Evolutionary conservation across 2,797 vertebrate genomes (phyloP), one percentile per base, ranked within the genome.

Genomic region (Sebastes kiyomatsui): DNA sequence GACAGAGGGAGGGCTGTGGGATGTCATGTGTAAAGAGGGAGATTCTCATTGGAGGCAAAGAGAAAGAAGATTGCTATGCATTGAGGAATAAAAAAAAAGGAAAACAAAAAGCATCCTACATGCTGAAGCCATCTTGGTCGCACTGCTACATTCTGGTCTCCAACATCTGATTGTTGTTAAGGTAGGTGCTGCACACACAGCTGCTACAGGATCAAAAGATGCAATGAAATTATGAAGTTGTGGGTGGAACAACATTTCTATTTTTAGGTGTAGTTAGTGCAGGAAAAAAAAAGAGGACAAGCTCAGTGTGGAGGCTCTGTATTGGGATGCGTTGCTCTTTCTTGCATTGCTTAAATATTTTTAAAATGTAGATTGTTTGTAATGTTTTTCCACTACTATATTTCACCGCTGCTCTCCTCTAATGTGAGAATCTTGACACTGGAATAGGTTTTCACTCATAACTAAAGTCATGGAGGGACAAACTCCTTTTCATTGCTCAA

Each of bases 41-140:
- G 85, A 87, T 83, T 91, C 85, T 92, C 78, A 92, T 93, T 94
- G 92, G 91, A 90, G 78, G 87, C 80, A 82, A 77, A 83, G 75
- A 86, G 81, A 92, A 69, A 84, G 79, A 87, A 81, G 77, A 81
- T 72, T 54, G 74, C 65, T 72, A 67, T 87, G 84, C 72, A 83
- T 84, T 73, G 62, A 75, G 66, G 42, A 14, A 12, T 67, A 79
- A 80, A 76, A 60, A 30, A 32, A 69, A 61, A 35, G 13, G 28
- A 72, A 73, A 66, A 72, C 59, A 59, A 83, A 80, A 79, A 77
- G 25, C 70, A 79, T 82, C 77, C 59, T 72, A 74, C 75, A 79
- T 25, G 16, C 68, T 75, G 81, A 72, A 84, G 75, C 73, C 70
- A 68, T 85, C 75, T 87, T 72, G 71, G 20, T 80, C 22, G 16